These are phyloP conservation scores for Hypomecis atomaria DNA, from an alignment of 2,888 invertebrate genomes.

Conservation along the genomic window DNA sequence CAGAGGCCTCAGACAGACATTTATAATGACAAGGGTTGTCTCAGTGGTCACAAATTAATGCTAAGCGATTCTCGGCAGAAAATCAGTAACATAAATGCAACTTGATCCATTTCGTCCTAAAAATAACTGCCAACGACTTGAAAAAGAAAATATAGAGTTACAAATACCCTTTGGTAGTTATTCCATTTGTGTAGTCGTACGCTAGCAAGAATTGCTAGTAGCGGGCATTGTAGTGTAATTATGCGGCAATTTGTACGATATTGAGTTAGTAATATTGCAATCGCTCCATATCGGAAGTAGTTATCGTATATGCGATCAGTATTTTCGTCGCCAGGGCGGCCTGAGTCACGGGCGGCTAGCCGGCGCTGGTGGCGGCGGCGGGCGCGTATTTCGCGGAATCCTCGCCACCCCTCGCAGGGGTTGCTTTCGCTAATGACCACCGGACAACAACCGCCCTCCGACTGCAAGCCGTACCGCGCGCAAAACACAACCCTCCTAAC, in stretches of 20 bases:
- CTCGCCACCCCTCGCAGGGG: slow-evolving; percentile 72
- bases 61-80: slow-evolving; percentile 32
- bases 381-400: slow-evolving; percentile 67
- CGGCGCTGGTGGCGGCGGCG: slow-evolving; percentile 19
- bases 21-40: slow-evolving; percentile 60
- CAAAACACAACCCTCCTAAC: slow-evolving; percentile 76
- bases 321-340: slow-evolving; percentile 64
- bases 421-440: slow-evolving; percentile 77
- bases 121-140: slow-evolving; percentile 8
- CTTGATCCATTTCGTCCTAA: slow-evolving; percentile 29
- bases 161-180: slow-evolving; percentile 30
- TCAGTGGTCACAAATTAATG: slow-evolving; percentile 43
- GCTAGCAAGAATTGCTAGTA: slow-evolving; percentile 48
- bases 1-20: slow-evolving; percentile 50
- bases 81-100: slow-evolving; percentile 32
- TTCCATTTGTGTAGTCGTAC: slow-evolving; percentile 40
- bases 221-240: slow-evolving; percentile 48
- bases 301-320: slow-evolving; percentile 71
- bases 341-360: slow-evolving; percentile 63
- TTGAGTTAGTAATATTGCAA: slow-evolving; percentile 57
- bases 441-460: slow-evolving; percentile 70
- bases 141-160: slow-evolving; percentile 31
- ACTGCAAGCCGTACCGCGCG: slow-evolving; percentile 63
- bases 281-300: slow-evolving; percentile 62
- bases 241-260: slow-evolving; percentile 45